phyloP scores from a whole-genome alignment of 2,113 vertebrate genomes.

The Anser cygnoides region DNA sequence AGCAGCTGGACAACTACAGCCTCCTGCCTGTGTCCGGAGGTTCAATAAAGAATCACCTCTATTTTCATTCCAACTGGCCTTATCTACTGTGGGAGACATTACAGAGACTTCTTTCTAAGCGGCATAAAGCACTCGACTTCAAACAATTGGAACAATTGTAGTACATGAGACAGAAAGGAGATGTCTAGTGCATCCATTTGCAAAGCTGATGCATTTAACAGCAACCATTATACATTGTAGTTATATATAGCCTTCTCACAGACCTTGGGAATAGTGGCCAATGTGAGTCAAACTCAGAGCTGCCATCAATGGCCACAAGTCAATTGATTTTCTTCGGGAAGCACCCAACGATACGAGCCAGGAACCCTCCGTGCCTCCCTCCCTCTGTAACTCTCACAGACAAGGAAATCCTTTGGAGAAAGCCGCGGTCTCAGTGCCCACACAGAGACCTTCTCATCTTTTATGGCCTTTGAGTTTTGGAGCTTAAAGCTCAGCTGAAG shows the following conservation, averaged over 20 bases:
- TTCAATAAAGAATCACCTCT: conserved; percentile 51
- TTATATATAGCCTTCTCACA: conserved; percentile 40
- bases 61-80: conserved; percentile 52
- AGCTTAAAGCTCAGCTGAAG: neutral
- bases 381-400: neutral
- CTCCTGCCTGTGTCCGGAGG: neutral
- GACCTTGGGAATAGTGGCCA: conserved; percentile 17
- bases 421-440: neutral
- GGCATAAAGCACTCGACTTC: conserved; percentile 24
- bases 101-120: conserved; percentile 64
- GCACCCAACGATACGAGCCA: neutral
- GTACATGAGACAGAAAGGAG: conserved; percentile 49
- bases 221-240: conserved; percentile 39
- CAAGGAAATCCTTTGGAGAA: neutral
- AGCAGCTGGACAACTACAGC: neutral
- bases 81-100: conserved; percentile 38
- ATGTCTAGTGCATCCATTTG: conserved; percentile 39
- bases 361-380: neutral
- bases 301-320: neutral
- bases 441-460: neutral
- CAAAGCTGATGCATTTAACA: conserved; percentile 38
- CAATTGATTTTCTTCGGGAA: neutral
- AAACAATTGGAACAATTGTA: conserved; percentile 39
- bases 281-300: neutral
- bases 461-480: neutral